Base-by-base conservation (phyloP, 2,888 invertebrate species). In the Caenorhabditis doughertyi region DNA sequence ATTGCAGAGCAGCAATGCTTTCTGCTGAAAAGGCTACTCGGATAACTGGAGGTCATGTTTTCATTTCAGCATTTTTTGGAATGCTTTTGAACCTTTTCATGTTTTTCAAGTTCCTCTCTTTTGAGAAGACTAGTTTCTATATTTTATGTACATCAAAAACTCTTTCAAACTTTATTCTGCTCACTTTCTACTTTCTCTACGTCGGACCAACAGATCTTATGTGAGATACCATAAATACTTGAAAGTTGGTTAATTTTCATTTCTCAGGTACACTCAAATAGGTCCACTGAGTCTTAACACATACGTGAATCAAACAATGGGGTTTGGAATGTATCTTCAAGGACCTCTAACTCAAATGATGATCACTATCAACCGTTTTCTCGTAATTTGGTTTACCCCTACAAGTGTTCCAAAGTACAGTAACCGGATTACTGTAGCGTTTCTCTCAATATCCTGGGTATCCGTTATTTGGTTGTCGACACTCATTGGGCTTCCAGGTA, bases 291-390 rank as follows among this genome's bases (percentile, higher is more conserved):
- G 13, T 1, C 13, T 67, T 8, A 51, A 42, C 62, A 62, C 47
- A 1, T 72, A 60, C 16, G 3, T 73, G n/a, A 73, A 73, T 39
- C 73, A 73, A 42, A 39, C 53, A 7, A 53, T 64, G 39, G 62
- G 53, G 0, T 53, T 27, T 25, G 73, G 73, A 29, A 29, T 53
- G 53, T 53, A 53, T 64, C 53, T 73, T 42, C 60, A 39, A 56
- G 76, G 76, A 8, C 80, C 80, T 11, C 9, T 80, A 13, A 73
- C 73, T 2, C 73, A 65, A 47, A 55, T 53, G 35, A 21, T 73
- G 5, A 73, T 73, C 0, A 42, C 64, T 0, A 56, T 64, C 29
- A 56, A 73, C 23, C 73, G 65, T 3, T 65, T 65, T 21, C 29
- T 73, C 1, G 73, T 73, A 0, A 55, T 73, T 13, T 72, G 53